Base-by-base conservation (phyloP, 2,113 vertebrate genomes). In the Anguilla rostrata region DNA sequence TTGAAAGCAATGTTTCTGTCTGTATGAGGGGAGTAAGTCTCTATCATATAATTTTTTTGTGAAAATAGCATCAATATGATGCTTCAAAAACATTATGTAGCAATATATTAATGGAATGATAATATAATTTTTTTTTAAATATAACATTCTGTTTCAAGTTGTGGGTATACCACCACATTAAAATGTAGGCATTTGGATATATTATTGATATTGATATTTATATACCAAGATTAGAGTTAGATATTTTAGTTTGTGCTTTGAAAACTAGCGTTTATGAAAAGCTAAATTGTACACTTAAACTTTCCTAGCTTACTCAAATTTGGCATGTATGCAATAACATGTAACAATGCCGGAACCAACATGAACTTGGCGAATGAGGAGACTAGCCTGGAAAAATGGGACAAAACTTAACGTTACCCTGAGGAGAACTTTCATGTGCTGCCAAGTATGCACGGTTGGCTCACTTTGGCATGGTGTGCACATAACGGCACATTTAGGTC, bases 321-420 rank as follows among this genome's bases (percentile, higher is more conserved):
- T 96, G 94, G 94, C 85, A 88, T 89, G 0, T 22, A 95, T 60
- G 93, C 95, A 89, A 93, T 96, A 0, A 95, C 94, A 0, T 97
- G 94, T 87, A 96, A 97, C 93, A 96, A 94, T 0, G 95, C 96
- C 5, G 95, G 95, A 8, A 94, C 97, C 92, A 97, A 98, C 66
- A 93, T 94, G 94, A 97, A 96, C 91, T 97, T 96, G 0, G 93
- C 94, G 22, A 96, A 95, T 0, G 96, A 97, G 89, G 95, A 96
- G 6, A 96, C 96, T 82, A 94, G 92, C 46, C 87, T 96, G 0
- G 95, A 96, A 80, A 95, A 97, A 88, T 96, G 96, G 95, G 95
- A 96, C 92, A 92, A 92, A 91, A 97, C 95, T 97, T 18, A 92
- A 92, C 0, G 92, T 96, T 49, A 96, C 97, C 93, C 92, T 97